Percentiles rank a stretch among this genome's conserved stretches.
phyloP scores from a whole-genome alignment of 2,113 vertebrate species.

The Cololabis saira region DNA sequence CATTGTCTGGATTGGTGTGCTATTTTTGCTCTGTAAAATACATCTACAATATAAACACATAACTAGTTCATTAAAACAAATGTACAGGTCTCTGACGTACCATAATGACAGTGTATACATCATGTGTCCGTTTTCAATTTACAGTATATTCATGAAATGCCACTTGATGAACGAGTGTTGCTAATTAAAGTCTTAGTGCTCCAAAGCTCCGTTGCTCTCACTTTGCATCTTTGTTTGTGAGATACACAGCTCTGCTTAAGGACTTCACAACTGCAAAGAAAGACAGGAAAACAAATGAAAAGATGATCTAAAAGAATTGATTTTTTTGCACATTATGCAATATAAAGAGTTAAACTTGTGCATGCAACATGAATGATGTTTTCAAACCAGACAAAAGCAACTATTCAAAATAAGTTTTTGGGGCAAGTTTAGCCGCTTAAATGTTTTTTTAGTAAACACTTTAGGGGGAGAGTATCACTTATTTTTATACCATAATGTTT shows the following conservation, averaged over 20 bases:
- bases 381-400: neutral
- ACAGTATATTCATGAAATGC: slow-evolving; percentile 49
- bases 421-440: neutral
- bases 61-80: slow-evolving; percentile 63
- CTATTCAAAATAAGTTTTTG: neutral
- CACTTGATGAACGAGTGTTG: slow-evolving; percentile 14
- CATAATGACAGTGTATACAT: slow-evolving; percentile 47
- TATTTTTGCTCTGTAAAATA: slow-evolving; percentile 58
- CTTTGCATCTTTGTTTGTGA: slow-evolving; percentile 5
- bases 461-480: too few relatives aligned
- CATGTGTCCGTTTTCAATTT: slow-evolving; percentile 49
- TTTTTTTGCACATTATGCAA: neutral
- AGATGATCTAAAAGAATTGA: neutral
- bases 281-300: slow-evolving; percentile 27
- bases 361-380: slow-evolving; percentile 9
- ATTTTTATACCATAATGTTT: too few relatives aligned
- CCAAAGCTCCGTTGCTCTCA: neutral
- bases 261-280: slow-evolving; percentile 62
- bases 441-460: neutral
- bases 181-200: slow-evolving; percentile 48
- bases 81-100: slow-evolving; percentile 75
- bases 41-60: slow-evolving; percentile 79
- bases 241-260: neutral
- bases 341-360: neutral
- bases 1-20: slow-evolving; percentile 28